These are phyloP conservation scores for Alfaro cultratus DNA, from an alignment of 2,797 vertebrate species.

Conservation along the genomic window DNA sequence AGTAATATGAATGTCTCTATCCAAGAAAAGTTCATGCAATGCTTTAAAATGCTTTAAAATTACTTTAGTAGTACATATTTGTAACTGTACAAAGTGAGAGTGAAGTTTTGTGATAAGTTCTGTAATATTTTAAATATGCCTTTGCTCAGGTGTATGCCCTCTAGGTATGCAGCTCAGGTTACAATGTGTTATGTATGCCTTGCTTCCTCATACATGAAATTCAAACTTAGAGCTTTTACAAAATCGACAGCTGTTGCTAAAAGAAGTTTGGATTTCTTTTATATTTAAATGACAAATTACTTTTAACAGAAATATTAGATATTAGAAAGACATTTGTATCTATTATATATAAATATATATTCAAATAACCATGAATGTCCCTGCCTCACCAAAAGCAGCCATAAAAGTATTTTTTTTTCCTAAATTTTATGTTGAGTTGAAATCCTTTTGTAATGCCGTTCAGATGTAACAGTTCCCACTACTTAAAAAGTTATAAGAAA, in stretches of 20 bases:
- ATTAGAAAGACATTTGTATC: too few relatives aligned
- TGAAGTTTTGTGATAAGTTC: not conserved
- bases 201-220: not conserved
- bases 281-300: not conserved
- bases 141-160: constrained; percentile 34
- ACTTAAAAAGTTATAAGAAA: not conserved
- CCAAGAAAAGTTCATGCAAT: not conserved
- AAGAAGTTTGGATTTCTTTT: not conserved
- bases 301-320: not conserved
- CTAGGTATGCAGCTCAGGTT: constrained; percentile 39
- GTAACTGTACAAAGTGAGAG: not conserved
- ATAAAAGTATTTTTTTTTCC: too few relatives aligned
- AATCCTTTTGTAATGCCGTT: not conserved
- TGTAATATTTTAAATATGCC: not conserved
- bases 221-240: not conserved
- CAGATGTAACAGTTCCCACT: not conserved
- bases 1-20: not conserved
- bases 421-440: not conserved
- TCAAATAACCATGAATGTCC: not conserved
- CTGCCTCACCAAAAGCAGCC: not conserved
- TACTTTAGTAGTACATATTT: not conserved
- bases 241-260: not conserved
- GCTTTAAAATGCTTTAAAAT: not conserved
- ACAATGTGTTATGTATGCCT: constrained; percentile 44
- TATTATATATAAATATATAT: too few relatives aligned